phyloP scores from a whole-genome alignment of 2,888 invertebrate genomes.

The Phyllotreta striolata region DNA sequence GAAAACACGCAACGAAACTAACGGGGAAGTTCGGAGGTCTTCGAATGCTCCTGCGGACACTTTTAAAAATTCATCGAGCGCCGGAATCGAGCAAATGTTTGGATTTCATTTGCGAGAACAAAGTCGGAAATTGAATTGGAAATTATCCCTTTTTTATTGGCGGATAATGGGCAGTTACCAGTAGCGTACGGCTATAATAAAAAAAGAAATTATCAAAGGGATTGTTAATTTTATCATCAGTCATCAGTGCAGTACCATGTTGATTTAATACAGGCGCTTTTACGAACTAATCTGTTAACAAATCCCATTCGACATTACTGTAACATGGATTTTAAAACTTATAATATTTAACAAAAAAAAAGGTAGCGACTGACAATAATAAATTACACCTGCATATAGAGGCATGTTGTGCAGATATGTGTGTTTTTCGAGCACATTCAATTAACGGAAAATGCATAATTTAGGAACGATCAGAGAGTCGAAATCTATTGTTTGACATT shows the following conservation, averaged over 20 bases:
- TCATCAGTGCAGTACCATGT: no score
- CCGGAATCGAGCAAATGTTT: conserved; percentile 46
- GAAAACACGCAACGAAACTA: no score
- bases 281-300: no score
- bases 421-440: conserved; percentile 4
- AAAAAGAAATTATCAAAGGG: no score
- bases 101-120: conserved; percentile 46
- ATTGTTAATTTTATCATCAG: no score
- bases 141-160: conserved; percentile 39
- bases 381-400: not conserved
- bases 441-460: conserved; percentile 19
- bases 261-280: no score
- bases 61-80: conserved; percentile 44
- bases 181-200: no score
- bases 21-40: not conserved
- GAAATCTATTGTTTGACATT: conserved; percentile 15
- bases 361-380: no score
- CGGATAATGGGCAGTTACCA: conserved; percentile 29
- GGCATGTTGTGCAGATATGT: not conserved
- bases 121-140: conserved; percentile 47
- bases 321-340: no score
- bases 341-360: no score
- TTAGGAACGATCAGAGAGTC: conserved; percentile 13
- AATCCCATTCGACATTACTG: no score
- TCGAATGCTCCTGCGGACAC: conserved; percentile 1